Evolutionary conservation across 2,797 vertebrate genomes (phyloP), one percentile per base, ranked within the genome.

Genomic region (Bryconaethiops microstoma): DNA sequence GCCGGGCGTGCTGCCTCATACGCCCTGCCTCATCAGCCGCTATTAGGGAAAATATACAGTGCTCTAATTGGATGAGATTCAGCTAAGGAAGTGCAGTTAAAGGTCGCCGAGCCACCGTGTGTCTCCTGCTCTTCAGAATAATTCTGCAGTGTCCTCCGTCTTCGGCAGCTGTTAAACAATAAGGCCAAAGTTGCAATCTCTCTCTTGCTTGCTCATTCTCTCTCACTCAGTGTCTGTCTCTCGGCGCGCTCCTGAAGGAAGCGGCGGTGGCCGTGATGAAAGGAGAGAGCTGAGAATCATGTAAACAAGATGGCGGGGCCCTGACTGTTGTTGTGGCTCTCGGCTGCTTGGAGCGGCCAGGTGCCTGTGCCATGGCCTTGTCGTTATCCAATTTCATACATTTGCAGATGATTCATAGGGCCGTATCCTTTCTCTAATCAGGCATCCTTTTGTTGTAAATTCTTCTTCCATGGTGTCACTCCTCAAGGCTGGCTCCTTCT

Each of bases 1-100:
- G 93, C 83, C 88, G 94, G 96, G 95, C 97, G 97, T 99, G 98
- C 95, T 96, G 93, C 88, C 96, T 96, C 97, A 99, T 98, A 96
- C 93, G 94, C 95, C 92, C 92, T 90, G 96, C 94, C 96, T 99
- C 96, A 99, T 99, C 98, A 99, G 96, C 93, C 92, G 95, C 97
- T 97, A 99, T 99, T 99, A 98, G 94, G 97, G 96, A 97, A 97
- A 97, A 98, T 97, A 98, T 97, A 97, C 97, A 97, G 97, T 96
- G 95, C 96, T 96, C 96, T 99, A 98, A 99, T 99, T 99, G 97
- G 97, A 98, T 96, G 97, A 98, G 97, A 96, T 97, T 97, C 97
- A 96, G 96, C 97, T 97, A 96, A 97, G 97, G 97, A 96, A 96
- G 96, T 95, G 96, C 95, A 95, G 96, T 95, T 95, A 97, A 97